A percentile compares a stretch with the other conserved stretches of the same genome.
These are phyloP conservation scores for Neotoma lepida DNA, from an alignment of 2,113 vertebrate genomes.

Conservation along the genomic window DNA sequence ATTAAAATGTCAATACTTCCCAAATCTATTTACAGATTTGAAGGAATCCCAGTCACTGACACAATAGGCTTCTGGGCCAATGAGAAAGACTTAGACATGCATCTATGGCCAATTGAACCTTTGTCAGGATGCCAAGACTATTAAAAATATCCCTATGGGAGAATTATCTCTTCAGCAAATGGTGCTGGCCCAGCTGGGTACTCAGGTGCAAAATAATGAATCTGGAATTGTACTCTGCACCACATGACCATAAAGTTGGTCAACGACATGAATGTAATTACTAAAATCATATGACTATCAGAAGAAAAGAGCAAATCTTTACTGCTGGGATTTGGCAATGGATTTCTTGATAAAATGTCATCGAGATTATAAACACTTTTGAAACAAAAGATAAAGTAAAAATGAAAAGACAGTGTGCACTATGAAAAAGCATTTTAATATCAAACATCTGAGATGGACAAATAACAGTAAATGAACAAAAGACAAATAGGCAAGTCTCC, in stretches of 20 bases:
- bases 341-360: background rate
- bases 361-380: background rate
- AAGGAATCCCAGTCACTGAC: background rate
- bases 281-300: background rate
- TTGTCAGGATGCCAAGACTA: background rate
- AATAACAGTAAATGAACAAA: background rate
- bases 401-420: background rate
- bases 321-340: too few species aligned
- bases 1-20: background rate
- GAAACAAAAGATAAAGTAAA: background rate
- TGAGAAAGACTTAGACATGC: background rate
- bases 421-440: background rate
- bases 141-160: background rate
- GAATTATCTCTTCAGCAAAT: background rate
- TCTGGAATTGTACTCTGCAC: background rate
- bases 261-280: background rate
- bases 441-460: background rate
- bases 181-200: background rate
- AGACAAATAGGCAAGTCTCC: background rate
- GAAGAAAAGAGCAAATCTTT: background rate
- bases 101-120: background rate
- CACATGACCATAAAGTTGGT: background rate
- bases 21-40: background rate
- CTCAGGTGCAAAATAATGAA: background rate
- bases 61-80: background rate